Percentiles rank a stretch among this genome's conserved stretches.
Conservation (phyloP, 2,888 invertebrate species). For the Adelphocoris suturalis region DNA sequence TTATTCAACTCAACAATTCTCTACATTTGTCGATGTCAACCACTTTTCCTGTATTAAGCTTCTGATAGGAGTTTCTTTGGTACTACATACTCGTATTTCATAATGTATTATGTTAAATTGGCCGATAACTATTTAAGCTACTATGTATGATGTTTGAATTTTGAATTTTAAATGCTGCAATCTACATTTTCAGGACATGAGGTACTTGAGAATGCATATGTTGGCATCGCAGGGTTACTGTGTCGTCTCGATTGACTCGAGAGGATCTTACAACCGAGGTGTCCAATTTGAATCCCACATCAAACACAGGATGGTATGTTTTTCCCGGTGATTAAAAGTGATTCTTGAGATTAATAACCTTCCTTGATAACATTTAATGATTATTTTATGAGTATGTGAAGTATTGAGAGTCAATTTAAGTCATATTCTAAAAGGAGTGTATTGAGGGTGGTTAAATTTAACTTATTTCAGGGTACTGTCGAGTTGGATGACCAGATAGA, state of each 20-base stretch:
- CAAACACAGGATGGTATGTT: constrained; percentile 87
- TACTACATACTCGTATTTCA: too few species aligned
- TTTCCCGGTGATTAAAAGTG: background rate
- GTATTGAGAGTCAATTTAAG: background rate
- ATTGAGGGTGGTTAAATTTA: background rate
- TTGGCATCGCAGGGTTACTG: constrained; percentile 97
- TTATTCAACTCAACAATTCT: too few species aligned
- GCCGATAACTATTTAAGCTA: too few species aligned
- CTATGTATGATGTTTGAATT: too few species aligned
- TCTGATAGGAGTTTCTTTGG: too few species aligned
- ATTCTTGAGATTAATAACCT: background rate
- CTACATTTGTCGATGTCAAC: too few species aligned
- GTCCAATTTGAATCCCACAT: constrained; percentile 94
- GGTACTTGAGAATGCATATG: constrained; percentile 96
- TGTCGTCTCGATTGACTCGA: constrained; percentile 95
- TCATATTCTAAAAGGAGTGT: background rate
- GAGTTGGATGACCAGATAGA: constrained; percentile 97
- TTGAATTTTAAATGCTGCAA: too few species aligned
- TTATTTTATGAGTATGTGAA: too few species aligned
- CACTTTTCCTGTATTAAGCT: too few species aligned
- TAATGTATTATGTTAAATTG: too few species aligned
- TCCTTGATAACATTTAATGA: background rate
- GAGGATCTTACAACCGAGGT: constrained; percentile 96
- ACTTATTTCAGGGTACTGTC: constrained; percentile 85
- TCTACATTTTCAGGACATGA: constrained; percentile 84